Evolutionary conservation across 2,888 invertebrate species (phyloP), one percentile per base, ranked within the genome.

Genomic region (Eupithecia pulchellata): DNA sequence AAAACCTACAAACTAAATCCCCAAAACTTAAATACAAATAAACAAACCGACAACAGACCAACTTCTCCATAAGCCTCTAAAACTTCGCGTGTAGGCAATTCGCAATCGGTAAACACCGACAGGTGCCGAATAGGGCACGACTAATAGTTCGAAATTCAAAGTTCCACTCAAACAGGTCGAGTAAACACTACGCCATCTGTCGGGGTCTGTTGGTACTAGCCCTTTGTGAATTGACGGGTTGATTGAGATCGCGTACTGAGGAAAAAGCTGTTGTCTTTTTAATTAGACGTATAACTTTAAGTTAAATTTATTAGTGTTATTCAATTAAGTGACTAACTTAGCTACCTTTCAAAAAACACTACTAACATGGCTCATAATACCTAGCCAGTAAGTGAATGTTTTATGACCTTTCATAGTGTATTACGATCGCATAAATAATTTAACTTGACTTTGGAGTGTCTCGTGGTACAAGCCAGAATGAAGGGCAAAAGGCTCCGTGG

Each of bases 151-250:
- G 86, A 91, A 93, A 91, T 92, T 92, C 93, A 92, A 93, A 94
- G 89, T 93, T 90, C 86, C 86, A 82, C 88, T 89, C 89, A 87
- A 92, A 90, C 89, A 87, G 85, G 79, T 79, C 83, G 87, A 73
- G 91, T 86, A 94, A 94, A 94, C 93, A 94, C 93, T 94, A 89
- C 86, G 89, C 93, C 93, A 94, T 93, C 93, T 94, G 93, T 85
- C 91, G 85, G 77, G 81, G 85, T 89, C 89, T 87, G 84, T 83
- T 81, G 81, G 84, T 85, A 85, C 86, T 85, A 79, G 83, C 81
- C 75, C 78, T 74, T 72, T 77, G 36, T 88, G 82, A 82, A 11
- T 52, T 52, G 52, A 47, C 82, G 73, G 80, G 76, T 80, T 80
- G 36, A 69, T 71, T 81, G 81, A 58, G 67, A 80, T 78, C 81